Percentiles rank a stretch among this genome's conserved stretches.
Conservation (phyloP, 1,140 invertebrate species). For the Achatina immaculata region DNA sequence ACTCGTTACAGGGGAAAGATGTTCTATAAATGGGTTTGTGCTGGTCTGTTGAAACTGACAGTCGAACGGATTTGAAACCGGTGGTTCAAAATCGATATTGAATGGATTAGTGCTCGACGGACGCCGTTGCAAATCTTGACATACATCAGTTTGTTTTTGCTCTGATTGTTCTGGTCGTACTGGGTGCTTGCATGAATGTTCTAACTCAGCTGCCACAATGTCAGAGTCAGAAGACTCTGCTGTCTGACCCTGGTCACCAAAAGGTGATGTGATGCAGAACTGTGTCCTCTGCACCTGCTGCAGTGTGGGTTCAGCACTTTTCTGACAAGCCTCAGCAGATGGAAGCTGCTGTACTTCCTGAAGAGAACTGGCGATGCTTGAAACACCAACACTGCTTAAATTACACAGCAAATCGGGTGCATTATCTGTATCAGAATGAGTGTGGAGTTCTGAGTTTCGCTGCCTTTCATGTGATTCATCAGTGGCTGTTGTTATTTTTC, state of each 20-base stretch:
- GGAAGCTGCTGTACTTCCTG: background rate
- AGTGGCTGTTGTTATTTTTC: background rate
- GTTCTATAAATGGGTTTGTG: slow-evolving; percentile 18
- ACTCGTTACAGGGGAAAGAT: background rate
- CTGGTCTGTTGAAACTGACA: background rate
- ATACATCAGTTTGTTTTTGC: background rate
- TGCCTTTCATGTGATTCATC: background rate
- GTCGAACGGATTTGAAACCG: background rate
- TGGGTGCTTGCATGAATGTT: background rate
- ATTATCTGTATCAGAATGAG: background rate
- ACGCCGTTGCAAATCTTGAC: background rate
- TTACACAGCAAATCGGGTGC: background rate
- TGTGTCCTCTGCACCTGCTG: background rate
- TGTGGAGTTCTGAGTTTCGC: background rate
- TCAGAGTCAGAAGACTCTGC: too few relatives aligned
- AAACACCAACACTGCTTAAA: background rate
- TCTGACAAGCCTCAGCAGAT: background rate
- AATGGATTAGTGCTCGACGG: slow-evolving; percentile 19
- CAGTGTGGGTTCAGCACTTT: background rate
- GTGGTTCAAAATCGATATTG: background rate
- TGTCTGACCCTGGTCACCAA: too few relatives aligned
- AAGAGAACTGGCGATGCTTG: background rate
- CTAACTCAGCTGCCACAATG: too few relatives aligned
- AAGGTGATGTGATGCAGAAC: background rate
- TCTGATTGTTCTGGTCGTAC: background rate